These are phyloP conservation scores for Tetropium fuscum DNA, from an alignment of 2,888 invertebrate species.

Conservation along the genomic window DNA sequence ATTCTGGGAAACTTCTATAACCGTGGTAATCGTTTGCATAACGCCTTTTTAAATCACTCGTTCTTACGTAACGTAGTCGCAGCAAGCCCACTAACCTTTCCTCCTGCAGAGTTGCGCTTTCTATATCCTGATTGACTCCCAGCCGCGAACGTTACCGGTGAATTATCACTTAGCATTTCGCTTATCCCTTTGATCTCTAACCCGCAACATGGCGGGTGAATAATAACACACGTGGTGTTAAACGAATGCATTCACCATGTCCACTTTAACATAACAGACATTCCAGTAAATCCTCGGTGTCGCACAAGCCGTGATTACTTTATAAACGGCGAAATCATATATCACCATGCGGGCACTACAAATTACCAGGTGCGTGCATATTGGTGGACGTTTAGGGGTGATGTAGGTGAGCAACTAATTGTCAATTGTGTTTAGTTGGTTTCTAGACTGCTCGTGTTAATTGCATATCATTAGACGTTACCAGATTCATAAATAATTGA, in stretches of 20 bases:
- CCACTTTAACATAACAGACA: conserved; percentile 51
- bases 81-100: not conserved
- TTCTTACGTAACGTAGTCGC: not conserved
- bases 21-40: too few species aligned
- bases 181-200: conserved; percentile 47
- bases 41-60: too few species aligned
- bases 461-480: too few species aligned
- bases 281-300: conserved; percentile 55
- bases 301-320: conserved; percentile 54
- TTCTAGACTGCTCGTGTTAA: too few species aligned
- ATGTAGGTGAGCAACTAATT: not conserved
- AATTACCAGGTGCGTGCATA: conserved; percentile 41
- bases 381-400: conserved; percentile 6
- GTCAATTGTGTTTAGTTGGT: not conserved
- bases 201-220: conserved; percentile 47
- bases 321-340: conserved; percentile 53
- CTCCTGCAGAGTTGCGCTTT: not conserved
- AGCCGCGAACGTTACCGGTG: conserved; percentile 6
- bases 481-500: too few species aligned
- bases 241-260: conserved; percentile 48
- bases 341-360: conserved; percentile 50
- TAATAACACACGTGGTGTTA: conserved; percentile 43
- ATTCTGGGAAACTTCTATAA: too few species aligned
- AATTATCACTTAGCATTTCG: conserved; percentile 40
- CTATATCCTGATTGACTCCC: conserved; percentile 12